Evolutionary conservation across 1,140 invertebrate species (phyloP), one percentile per base, ranked within the genome.

Genomic region (Phthorimaea operculella): DNA sequence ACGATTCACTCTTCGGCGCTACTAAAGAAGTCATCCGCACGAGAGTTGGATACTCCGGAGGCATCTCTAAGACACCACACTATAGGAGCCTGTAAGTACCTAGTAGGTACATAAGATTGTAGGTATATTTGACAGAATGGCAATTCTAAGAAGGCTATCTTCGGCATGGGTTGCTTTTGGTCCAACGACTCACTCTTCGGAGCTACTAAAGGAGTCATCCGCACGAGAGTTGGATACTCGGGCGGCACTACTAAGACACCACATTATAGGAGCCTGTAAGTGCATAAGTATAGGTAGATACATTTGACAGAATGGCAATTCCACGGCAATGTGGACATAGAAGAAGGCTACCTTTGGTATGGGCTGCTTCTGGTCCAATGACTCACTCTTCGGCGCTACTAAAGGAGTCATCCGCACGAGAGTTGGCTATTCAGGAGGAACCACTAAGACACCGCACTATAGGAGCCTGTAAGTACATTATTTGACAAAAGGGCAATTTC

Each of bases 81-180:
- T 99, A 99, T 74, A 91, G 89, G 72, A 92, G 90, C 84, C 86
- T 98, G 96, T 98, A 89, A 92, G 91, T 87, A 72, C 1, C 14
- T 45, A 45, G n/a, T n/a, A n/a, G 14, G n/a, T n/a, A n/a, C n/a
- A n/a, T n/a, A n/a, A n/a, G n/a, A n/a, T n/a, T n/a, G n/a, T n/a
- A n/a, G n/a, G n/a, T n/a, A n/a, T n/a, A n/a, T n/a, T n/a, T n/a
- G n/a, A n/a, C n/a, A n/a, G n/a, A n/a, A n/a, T n/a, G n/a, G n/a
- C n/a, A n/a, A n/a, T n/a, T n/a, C n/a, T n/a, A n/a, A n/a, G n/a
- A n/a, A n/a, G n/a, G 34, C 34, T 0, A 97, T 95, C 1, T 96
- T 98, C 79, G 96, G 94, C 6, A 96, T 98, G 94, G 95, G 95
- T 44, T 98, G 97, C 81, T 99, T 99, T 80, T 98, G 96, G 96